Base-by-base conservation (phyloP, 2,113 vertebrate species). In the Grammatotria lemairii region DNA sequence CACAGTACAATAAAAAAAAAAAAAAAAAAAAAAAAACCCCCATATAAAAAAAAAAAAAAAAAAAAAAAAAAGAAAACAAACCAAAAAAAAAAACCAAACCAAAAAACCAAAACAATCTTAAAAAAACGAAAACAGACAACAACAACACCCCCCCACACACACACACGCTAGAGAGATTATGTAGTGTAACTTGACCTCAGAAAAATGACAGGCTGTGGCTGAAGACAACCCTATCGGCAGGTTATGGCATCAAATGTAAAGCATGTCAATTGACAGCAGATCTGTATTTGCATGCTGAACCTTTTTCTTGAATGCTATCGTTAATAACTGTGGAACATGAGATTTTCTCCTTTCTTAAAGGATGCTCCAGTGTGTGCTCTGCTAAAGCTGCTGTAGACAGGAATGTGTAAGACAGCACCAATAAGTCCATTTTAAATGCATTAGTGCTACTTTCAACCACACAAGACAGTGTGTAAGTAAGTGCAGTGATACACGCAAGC, bases 291-390 rank as follows among this genome's bases (percentile, higher is more conserved):
- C 38, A 38, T 38, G 60, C 33, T 35, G 17, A n/a, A n/a, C 60
- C 6, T 38, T 65, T 31, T 63, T 3, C 28, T 63, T 63, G 58
- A 33, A 33, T 19, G 28, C 58, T 33, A 11, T 11, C 9, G 9
- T 63, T 33, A 63, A 19, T 63, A 33, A 63, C 9, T 33, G 28
- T 19, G 9, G 58, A 63, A 33, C 28, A 19, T 63, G 58, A 3
- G 58, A 63, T 63, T 63, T 63, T 11, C 5, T 63, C 58, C 58
- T 63, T 63, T 63, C 4, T 19, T 63, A 63, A 63, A 63, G 58
- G 58, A 63, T 63, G 58, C 58, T 60, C 57, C 57, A 60, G 57
- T 60, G 58, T 63, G 28, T 63, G 28, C 58, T 33, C 28, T 11
- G 58, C 28, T 11, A 35, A 63, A 63, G 6, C 58, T 35, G 16